These are phyloP conservation scores for Pristiophorus japonicus DNA, from an alignment of 2,113 vertebrate species.

Conservation along the genomic window DNA sequence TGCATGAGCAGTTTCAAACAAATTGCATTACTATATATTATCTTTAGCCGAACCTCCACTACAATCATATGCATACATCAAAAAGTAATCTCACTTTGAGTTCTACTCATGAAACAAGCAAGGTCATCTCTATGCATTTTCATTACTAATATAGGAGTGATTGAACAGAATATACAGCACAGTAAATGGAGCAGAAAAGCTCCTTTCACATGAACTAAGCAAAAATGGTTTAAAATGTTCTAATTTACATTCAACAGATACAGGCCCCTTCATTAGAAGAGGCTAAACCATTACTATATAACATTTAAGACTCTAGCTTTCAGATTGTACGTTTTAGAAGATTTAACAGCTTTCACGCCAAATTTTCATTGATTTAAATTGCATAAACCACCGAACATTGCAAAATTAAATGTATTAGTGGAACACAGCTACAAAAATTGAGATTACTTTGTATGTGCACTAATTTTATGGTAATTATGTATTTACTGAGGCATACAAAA, in stretches of 20 bases:
- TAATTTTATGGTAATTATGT: background rate
- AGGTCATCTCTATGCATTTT: background rate
- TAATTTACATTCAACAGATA: background rate
- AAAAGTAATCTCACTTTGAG: background rate
- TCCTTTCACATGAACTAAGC: background rate
- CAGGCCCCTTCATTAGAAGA: background rate
- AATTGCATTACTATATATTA: background rate
- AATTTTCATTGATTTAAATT: background rate
- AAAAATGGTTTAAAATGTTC: background rate
- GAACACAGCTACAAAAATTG: background rate
- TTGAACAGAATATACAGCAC: background rate
- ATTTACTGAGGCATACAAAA: too few relatives aligned
- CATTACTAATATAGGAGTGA: background rate
- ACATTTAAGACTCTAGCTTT: background rate
- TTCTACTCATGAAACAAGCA: background rate
- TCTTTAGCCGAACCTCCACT: background rate
- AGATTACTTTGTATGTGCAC: background rate
- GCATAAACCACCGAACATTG: background rate
- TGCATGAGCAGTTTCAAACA: background rate
- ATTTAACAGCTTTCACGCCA: background rate
- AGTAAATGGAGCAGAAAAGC: background rate
- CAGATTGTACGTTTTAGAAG: background rate
- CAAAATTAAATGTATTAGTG: background rate
- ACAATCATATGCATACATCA: background rate
- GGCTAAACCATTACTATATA: slow-evolving; percentile 39